These are phyloP conservation scores for Cryptocephalus primarius DNA, from an alignment of 2,888 invertebrate genomes.

Conservation along the genomic window DNA sequence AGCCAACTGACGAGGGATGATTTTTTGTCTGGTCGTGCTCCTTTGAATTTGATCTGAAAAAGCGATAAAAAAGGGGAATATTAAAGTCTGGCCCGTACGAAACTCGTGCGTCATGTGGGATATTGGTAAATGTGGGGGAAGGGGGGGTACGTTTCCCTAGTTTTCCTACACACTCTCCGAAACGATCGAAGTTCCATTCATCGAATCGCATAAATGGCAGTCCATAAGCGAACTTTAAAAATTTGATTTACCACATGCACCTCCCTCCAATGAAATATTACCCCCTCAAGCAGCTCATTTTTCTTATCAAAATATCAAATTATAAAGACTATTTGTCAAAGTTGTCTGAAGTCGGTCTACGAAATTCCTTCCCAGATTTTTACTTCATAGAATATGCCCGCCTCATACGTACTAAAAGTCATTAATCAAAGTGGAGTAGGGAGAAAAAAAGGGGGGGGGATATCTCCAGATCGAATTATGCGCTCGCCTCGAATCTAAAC, in stretches of 20 bases:
- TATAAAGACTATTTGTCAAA: slow-evolving; percentile 19
- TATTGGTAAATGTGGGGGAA: background rate
- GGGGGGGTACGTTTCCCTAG: too few relatives aligned
- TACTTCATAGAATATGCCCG: slow-evolving; percentile 8
- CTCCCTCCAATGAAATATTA: background rate
- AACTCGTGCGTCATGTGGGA: background rate
- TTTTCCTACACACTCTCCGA: too few relatives aligned
- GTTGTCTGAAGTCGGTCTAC: slow-evolving; percentile 5
- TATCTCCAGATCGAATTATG: slow-evolving; percentile 28
- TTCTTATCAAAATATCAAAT: slow-evolving; percentile 15
- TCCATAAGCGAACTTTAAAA: too few relatives aligned
- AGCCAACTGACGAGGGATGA: slow-evolving; percentile 22
- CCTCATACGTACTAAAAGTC: slow-evolving; percentile 8
- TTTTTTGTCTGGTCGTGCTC: slow-evolving; percentile 17
- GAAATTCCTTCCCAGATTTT: slow-evolving; percentile 2
- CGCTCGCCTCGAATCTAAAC: slow-evolving; percentile 14
- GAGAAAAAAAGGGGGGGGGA: slow-evolving; percentile 18
- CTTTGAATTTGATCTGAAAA: slow-evolving; percentile 27
- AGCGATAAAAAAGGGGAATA: slow-evolving; percentile 10
- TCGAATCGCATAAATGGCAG: too few relatives aligned
- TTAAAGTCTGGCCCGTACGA: background rate
- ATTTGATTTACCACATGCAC: too few relatives aligned
- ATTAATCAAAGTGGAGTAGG: slow-evolving; percentile 21
- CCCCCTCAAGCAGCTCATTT: slow-evolving; percentile 6
- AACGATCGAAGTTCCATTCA: too few relatives aligned